These are phyloP conservation scores for Pyrgus malvae DNA, from an alignment of 2,888 invertebrate genomes.

Conservation along the genomic window DNA sequence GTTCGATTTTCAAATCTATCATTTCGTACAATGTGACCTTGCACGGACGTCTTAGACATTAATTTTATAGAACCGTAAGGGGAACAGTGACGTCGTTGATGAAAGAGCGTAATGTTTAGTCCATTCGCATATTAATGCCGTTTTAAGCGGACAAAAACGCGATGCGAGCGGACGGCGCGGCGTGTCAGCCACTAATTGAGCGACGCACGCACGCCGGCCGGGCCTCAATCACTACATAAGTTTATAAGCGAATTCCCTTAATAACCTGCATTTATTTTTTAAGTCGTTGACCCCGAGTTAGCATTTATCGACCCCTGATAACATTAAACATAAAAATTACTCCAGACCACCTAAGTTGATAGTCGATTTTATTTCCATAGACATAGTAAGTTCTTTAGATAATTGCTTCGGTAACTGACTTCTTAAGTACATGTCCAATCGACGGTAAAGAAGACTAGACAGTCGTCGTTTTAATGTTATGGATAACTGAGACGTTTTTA, in stretches of 20 bases:
- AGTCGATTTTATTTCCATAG: conserved; percentile 12
- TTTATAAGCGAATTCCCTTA: conserved; percentile 60
- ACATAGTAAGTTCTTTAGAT: conserved; percentile 7
- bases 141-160: conserved; percentile 69
- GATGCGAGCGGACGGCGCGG: conserved; percentile 56
- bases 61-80: conserved; percentile 28
- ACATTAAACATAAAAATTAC: conserved; percentile 26
- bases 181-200: conserved; percentile 74
- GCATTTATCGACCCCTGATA: conserved; percentile 30
- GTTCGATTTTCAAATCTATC: conserved; percentile 43
- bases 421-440: conserved; percentile 2
- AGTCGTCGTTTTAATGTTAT: too few relatives aligned
- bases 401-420: conserved; percentile 12
- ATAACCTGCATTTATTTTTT: conserved; percentile 46
- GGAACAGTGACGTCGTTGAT: conserved; percentile 35
- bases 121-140: conserved; percentile 66
- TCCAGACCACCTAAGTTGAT: conserved; percentile 25
- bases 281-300: conserved; percentile 39
- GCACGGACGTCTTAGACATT: conserved; percentile 27
- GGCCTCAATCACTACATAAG: conserved; percentile 52
- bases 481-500: too few relatives aligned
- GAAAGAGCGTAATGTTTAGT: conserved; percentile 62
- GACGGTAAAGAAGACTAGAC: too few relatives aligned
- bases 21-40: conserved; percentile 40
- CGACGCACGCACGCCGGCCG: conserved; percentile 67